Evolutionary conservation across 2,797 vertebrate species (phyloP).

Genomic region (Pseudocheirus occidentalis): DNA sequence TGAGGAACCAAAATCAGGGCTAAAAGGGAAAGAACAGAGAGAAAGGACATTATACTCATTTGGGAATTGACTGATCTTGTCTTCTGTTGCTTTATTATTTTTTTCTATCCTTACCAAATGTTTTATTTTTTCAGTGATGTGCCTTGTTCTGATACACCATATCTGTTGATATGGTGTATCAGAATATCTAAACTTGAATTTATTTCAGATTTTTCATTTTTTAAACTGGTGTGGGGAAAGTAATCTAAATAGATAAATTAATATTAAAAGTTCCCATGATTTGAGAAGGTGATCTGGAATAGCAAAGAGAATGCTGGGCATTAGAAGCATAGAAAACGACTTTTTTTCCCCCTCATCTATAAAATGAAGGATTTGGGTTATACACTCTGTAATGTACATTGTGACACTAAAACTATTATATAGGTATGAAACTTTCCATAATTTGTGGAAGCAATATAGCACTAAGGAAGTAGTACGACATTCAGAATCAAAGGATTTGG

Average conservation of each 20-base stretch:
- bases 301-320: neutral
- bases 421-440: neutral
- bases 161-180: neutral
- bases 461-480: neutral
- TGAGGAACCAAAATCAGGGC: neutral
- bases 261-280: neutral
- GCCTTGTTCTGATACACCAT: neutral
- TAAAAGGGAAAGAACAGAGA: neutral
- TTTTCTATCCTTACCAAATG: neutral
- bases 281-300: neutral
- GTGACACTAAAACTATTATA: neutral
- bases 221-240: neutral
- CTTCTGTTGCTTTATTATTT: neutral
- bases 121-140: neutral
- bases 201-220: neutral
- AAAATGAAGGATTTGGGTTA: neutral
- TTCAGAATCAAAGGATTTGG: neutral
- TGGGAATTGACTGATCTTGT: neutral
- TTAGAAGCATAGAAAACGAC: neutral
- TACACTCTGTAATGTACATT: neutral
- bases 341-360: neutral
- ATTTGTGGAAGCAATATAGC: neutral
- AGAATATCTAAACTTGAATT: neutral
- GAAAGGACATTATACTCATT: neutral
- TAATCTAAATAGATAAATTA: neutral